These are phyloP conservation scores for Fregata magnificens DNA, from an alignment of 2,113 vertebrate species.

Conservation along the genomic window DNA sequence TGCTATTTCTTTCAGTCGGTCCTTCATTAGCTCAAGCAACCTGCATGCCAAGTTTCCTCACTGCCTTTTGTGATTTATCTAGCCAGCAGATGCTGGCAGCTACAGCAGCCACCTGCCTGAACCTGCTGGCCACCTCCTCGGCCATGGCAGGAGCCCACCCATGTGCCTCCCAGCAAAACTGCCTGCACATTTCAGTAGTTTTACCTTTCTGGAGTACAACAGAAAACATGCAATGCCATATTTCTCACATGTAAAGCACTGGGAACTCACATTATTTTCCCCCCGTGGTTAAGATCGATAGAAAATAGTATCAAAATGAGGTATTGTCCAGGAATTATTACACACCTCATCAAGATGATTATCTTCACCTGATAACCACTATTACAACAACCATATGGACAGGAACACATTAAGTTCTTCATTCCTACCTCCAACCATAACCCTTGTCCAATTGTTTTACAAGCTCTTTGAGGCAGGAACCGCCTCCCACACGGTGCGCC, in stretches of 20 bases:
- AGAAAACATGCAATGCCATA: rapidly evolving
- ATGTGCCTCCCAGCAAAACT: rapidly evolving
- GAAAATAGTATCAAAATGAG: not conserved
- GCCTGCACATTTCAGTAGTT: not conserved
- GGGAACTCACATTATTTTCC: not conserved
- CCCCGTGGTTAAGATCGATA: not conserved
- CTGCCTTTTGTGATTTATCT: not conserved
- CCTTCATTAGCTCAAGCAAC: not conserved
- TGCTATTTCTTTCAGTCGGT: not conserved
- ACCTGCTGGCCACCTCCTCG: not conserved
- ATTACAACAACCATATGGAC: not conserved
- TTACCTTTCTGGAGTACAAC: rapidly evolving
- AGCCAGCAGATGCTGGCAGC: not conserved
- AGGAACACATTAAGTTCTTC: not conserved
- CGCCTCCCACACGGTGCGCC: rapidly evolving
- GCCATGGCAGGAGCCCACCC: not conserved
- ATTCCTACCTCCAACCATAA: not conserved
- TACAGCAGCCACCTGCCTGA: rapidly evolving
- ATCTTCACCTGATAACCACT: not conserved
- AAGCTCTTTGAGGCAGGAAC: not conserved
- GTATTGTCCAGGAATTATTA: not conserved
- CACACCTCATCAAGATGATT: not conserved
- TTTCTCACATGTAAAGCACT: not conserved
- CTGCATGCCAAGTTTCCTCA: not conserved
- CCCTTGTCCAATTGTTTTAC: rapidly evolving